Evolutionary conservation across 2,888 invertebrate species (phyloP).

Genomic region (Tenthredo notha): DNA sequence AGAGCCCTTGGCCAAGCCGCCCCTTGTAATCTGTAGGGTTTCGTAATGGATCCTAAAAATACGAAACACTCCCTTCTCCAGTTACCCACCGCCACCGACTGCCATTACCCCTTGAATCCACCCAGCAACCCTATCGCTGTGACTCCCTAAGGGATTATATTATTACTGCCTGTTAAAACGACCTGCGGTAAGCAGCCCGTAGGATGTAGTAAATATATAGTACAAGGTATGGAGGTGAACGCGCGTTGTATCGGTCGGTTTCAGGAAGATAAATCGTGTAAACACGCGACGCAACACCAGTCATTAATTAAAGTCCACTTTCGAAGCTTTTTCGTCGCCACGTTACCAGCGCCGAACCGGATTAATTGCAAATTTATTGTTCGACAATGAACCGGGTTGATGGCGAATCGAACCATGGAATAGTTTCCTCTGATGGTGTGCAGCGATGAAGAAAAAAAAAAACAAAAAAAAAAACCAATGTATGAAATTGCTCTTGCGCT

Average conservation of each 20-base stretch:
- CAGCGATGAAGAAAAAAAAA: background rate
- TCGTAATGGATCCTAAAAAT: slow-evolving; percentile 48
- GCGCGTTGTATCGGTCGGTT: slow-evolving; percentile 29
- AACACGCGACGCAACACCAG: slow-evolving; percentile 35
- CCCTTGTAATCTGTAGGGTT: slow-evolving; percentile 49
- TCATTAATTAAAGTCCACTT: slow-evolving; percentile 46
- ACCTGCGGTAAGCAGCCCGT: slow-evolving; percentile 42
- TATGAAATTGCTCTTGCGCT: background rate
- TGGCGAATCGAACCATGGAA: slow-evolving; percentile 23
- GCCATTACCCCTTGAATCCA: slow-evolving; percentile 27
- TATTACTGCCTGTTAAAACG: slow-evolving; percentile 41
- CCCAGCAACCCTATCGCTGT: slow-evolving; percentile 1
- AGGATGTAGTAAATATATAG: slow-evolving; percentile 35
- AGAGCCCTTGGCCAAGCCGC: background rate
- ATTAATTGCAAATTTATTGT: slow-evolving; percentile 41
- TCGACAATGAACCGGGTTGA: slow-evolving; percentile 39
- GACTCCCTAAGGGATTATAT: slow-evolving; percentile 39
- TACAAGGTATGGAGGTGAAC: slow-evolving; percentile 6
- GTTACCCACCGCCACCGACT: slow-evolving; percentile 26
- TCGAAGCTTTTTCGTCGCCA: slow-evolving; percentile 47
- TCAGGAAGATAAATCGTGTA: slow-evolving; percentile 40
- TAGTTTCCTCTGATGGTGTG: background rate
- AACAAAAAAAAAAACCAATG: no score
- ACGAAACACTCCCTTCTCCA: slow-evolving; percentile 35
- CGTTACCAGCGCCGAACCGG: slow-evolving; percentile 31